Evolutionary conservation across 2,888 invertebrate species (phyloP).

Genomic region (Gerris lacustris): DNA sequence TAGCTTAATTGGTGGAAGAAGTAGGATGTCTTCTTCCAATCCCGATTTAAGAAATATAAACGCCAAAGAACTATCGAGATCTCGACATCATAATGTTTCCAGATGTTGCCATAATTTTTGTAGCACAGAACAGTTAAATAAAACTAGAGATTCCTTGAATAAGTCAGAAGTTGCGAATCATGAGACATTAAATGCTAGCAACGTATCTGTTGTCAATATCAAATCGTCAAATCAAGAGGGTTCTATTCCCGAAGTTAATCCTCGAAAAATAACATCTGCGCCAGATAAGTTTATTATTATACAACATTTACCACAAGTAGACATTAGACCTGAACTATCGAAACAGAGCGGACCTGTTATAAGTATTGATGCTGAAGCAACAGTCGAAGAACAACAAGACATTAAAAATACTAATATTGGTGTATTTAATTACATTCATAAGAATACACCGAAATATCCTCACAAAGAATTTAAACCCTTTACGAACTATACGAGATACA

Average conservation of each 20-base stretch:
- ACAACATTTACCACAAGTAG: conserved; percentile 5
- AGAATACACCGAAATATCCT: background rate
- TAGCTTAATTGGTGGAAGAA: background rate
- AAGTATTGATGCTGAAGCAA: background rate
- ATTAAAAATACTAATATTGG: background rate
- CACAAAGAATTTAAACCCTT: background rate
- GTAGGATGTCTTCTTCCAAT: background rate
- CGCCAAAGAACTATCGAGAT: background rate
- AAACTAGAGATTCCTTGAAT: background rate
- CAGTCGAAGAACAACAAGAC: background rate
- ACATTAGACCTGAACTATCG: conserved; percentile 4
- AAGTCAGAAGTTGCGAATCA: background rate
- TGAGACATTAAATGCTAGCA: background rate
- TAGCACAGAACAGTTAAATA: background rate
- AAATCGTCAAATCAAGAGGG: background rate
- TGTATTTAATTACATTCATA: background rate
- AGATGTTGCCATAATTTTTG: background rate
- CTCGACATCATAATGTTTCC: background rate
- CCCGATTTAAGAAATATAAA: background rate
- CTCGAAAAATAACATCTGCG: background rate
- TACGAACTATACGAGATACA: background rate
- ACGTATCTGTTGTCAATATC: background rate
- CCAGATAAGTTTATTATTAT: background rate
- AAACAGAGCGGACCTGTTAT: conserved; percentile 1
- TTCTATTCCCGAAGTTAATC: background rate